Base-by-base conservation (phyloP, 2,113 vertebrate genomes). In the Cathartes aura region DNA sequence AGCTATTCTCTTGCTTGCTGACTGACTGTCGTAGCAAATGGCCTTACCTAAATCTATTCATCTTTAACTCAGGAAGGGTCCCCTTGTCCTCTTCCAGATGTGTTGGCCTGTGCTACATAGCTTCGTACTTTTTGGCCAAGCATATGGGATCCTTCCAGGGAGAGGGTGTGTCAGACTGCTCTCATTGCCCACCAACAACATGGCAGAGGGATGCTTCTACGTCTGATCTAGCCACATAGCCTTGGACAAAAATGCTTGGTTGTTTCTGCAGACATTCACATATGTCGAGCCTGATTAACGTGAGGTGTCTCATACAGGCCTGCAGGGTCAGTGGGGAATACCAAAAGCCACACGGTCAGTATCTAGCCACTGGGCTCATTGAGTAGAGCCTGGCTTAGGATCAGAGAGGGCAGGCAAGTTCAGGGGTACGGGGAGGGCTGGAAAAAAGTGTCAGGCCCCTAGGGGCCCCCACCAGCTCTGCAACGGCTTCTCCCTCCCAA, bases 381-480 rank as follows among this genome's bases (percentile, higher is more conserved):
- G 22, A 50, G n/a, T 6, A 43, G 40, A 36, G 5, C 1, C 24
- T 43, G 55, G 32, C 21, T 45, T 26, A 60, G 10, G n/a, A n/a
- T 55, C 11, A 34, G 55, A 80, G 22, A 42, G 4, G 12, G 19
- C 8, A n/a, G 29, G 12, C 0, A 7, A 47, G 7, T 36, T 70
- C 24, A 60, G 42, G 29, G 24, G 8, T 42, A 15, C 0, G 0
- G 21, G 1, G 12, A 71, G 34, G 19, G 18, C 52, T 67, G 24
- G 12, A 50, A n/a, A n/a, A n/a, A n/a, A n/a, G n/a, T 38, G 10
- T 34, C 64, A 24, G 50, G 19, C 20, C 8, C 19, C 75, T 29
- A 22, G 50, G 30, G 56, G 7, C 15, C 38, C 17, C 3, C 43
- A 26, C 11, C 3, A 0, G 18, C 45, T 48, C 62, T 62, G 22